phyloP scores from a whole-genome alignment of 1,140 invertebrate species.

The Drosophila ananassae region DNA sequence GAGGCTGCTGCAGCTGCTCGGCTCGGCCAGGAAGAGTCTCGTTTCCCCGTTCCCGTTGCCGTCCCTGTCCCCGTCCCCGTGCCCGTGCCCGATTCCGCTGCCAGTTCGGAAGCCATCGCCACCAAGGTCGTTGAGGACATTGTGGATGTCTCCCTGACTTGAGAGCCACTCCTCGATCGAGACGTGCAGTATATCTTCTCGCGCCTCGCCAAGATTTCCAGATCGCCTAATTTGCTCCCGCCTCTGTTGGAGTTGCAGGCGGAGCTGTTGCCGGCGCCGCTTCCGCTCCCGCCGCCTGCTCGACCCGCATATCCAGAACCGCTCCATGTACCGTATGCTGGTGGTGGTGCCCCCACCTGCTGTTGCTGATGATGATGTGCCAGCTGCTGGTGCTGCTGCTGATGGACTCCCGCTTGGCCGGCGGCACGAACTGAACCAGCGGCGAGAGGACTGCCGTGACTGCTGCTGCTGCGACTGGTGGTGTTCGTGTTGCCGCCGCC shows the following conservation, averaged over 20 bases:
- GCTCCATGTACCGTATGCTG: conserved; percentile 67
- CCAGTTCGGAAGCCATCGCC: conserved; percentile 51
- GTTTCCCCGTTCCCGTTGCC: conserved; percentile 37
- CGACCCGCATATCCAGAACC: conserved; percentile 81
- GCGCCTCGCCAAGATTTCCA: conserved; percentile 84
- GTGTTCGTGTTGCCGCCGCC: conserved; percentile 61
- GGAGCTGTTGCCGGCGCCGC: conserved; percentile 64
- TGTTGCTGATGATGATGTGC: conserved; percentile 39
- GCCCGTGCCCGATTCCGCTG: conserved; percentile 27
- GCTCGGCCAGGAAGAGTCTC: conserved; percentile 66
- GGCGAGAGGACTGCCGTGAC: conserved; percentile 63
- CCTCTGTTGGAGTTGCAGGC: conserved; percentile 73
- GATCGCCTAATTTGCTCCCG: conserved; percentile 83
- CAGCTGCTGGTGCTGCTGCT: conserved; percentile 5
- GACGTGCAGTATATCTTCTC: conserved; percentile 84
- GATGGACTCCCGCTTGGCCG: conserved; percentile 14
- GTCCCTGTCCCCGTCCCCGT: conserved; percentile 11
- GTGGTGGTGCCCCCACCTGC: conserved; percentile 62
- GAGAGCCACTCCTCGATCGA: conserved; percentile 84
- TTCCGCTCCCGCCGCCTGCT: conserved; percentile 65
- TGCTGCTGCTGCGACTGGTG: conserved; percentile 62
- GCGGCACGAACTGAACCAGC: conserved; percentile 74
- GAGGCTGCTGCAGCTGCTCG: conserved; percentile 75
- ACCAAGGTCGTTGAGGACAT: conserved; percentile 35
- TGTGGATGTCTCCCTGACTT: conserved; percentile 70